Evolutionary conservation across 2,113 vertebrate genomes (phyloP).

Genomic region (Daubentonia madagascariensis): DNA sequence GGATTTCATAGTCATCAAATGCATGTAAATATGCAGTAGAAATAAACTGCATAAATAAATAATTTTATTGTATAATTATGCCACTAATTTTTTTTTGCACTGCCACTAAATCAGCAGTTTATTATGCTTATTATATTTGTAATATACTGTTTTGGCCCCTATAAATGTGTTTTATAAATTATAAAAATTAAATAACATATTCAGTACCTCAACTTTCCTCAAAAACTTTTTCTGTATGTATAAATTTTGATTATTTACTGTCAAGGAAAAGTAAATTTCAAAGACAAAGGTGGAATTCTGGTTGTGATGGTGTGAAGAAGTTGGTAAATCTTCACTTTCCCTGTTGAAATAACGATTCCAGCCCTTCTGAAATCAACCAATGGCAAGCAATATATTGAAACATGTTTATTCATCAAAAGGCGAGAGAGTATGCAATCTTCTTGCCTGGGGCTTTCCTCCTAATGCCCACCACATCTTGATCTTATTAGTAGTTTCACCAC

Average conservation of each 20-base stretch:
- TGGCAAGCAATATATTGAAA: background rate
- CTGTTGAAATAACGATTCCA: background rate
- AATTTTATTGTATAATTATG: background rate
- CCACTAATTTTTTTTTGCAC: background rate
- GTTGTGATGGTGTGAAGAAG: background rate
- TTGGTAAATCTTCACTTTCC: background rate
- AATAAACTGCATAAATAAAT: background rate
- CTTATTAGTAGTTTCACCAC: background rate
- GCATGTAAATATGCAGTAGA: background rate
- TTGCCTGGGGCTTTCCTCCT: rapidly evolving
- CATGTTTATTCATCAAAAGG: background rate
- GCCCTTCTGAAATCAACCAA: background rate
- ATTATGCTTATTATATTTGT: background rate
- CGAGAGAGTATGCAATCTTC: background rate
- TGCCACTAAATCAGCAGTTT: conserved; percentile 5
- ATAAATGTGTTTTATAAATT: background rate
- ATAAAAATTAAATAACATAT: background rate
- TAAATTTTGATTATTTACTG: background rate
- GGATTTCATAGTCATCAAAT: background rate
- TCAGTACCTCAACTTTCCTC: background rate
- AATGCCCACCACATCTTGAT: rapidly evolving
- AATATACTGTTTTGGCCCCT: background rate
- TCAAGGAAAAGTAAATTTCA: background rate
- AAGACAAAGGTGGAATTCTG: background rate
- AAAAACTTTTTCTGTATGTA: background rate